These are phyloP conservation scores for Nebria salina DNA, from an alignment of 2,888 invertebrate species.

Conservation along the genomic window DNA sequence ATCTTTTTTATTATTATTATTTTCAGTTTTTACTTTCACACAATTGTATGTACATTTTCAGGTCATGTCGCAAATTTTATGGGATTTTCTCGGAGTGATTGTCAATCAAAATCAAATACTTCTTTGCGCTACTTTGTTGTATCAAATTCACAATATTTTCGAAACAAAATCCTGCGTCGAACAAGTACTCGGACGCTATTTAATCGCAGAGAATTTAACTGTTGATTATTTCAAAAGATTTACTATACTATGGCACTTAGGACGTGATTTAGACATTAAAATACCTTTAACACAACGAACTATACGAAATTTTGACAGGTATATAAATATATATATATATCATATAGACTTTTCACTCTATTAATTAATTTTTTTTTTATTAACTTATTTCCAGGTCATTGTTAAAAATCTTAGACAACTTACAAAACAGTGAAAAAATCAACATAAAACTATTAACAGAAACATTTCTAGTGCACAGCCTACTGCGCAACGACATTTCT, in stretches of 20 bases:
- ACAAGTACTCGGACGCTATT: slow-evolving; percentile 70
- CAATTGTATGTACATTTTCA: slow-evolving; percentile 54
- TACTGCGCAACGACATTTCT: slow-evolving; percentile 80
- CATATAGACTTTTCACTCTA: slow-evolving; percentile 28
- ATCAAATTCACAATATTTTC: slow-evolving; percentile 80
- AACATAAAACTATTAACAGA: slow-evolving; percentile 72
- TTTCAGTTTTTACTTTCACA: too few relatives aligned
- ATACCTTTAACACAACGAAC: slow-evolving; percentile 60
- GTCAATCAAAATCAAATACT: slow-evolving; percentile 68
- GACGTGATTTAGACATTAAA: slow-evolving; percentile 72
- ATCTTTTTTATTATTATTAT: too few relatives aligned
- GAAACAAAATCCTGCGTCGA: slow-evolving; percentile 71
- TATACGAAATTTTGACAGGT: slow-evolving; percentile 71
- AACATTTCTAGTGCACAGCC: slow-evolving; percentile 78
- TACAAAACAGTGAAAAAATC: slow-evolving; percentile 68
- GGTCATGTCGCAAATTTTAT: slow-evolving; percentile 74
- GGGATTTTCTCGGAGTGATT: slow-evolving; percentile 73
- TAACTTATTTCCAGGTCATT: slow-evolving; percentile 70
- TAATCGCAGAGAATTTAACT: slow-evolving; percentile 62
- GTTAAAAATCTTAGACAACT: slow-evolving; percentile 76
- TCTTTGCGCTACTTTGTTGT: slow-evolving; percentile 74
- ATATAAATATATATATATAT: slow-evolving; percentile 46
- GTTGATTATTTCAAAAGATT: slow-evolving; percentile 74
- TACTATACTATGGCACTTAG: slow-evolving; percentile 79
- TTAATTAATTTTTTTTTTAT: too few relatives aligned